These are phyloP conservation scores for Hippocampus abdominalis DNA, from an alignment of 2,113 vertebrate species.

Conservation along the genomic window DNA sequence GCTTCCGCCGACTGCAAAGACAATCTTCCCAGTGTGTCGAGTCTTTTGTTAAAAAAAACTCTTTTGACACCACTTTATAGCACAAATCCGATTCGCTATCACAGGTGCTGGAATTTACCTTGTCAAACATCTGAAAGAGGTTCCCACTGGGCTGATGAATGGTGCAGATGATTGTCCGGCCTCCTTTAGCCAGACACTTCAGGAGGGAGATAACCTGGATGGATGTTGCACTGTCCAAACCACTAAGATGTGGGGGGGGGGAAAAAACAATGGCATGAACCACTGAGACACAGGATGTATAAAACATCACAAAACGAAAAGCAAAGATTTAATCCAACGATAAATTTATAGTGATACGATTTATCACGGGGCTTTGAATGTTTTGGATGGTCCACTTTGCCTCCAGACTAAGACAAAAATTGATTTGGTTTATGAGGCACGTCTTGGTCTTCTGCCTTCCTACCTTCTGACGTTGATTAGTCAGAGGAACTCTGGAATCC, in stretches of 20 bases:
- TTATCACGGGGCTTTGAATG: not conserved
- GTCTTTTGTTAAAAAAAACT: no score
- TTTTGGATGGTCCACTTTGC: not conserved
- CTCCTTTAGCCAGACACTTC: conserved; percentile 91
- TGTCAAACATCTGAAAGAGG: conserved; percentile 98
- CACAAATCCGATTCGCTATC: not conserved
- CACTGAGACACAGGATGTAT: not conserved
- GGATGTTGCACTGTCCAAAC: conserved; percentile 93
- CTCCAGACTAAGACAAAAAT: not conserved
- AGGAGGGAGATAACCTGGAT: conserved; percentile 97
- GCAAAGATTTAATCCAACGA: no score
- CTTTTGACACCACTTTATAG: no score
- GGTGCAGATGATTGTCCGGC: conserved; percentile 96
- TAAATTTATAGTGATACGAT: no score
- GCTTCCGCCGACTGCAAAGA: no score
- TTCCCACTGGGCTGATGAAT: conserved; percentile 99
- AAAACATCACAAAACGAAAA: no score
- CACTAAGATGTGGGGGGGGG: conserved; percentile 64
- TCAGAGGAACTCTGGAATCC: not conserved
- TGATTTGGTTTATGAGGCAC: not conserved
- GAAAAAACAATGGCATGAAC: not conserved
- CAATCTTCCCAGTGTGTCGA: no score
- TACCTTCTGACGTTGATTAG: not conserved
- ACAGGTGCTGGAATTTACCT: conserved; percentile 69
- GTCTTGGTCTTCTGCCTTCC: not conserved